Evolutionary conservation across 2,113 vertebrate species (phyloP).

Genomic region (Hydropotes inermis): DNA sequence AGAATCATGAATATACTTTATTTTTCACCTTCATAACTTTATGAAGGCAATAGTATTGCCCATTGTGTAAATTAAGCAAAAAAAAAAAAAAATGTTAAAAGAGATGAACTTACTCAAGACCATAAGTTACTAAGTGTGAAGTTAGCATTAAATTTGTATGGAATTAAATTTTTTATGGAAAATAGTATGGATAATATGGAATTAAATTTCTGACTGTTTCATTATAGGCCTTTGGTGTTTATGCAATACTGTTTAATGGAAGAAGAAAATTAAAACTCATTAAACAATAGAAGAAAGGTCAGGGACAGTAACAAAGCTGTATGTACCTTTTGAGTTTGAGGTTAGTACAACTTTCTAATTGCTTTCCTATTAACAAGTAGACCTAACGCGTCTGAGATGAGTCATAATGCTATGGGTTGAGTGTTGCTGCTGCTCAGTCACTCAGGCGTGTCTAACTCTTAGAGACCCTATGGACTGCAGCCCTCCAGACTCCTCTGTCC

Average conservation of each 20-base stretch:
- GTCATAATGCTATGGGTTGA: not conserved
- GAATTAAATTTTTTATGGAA: not conserved
- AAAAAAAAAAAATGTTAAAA: not conserved
- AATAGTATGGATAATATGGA: not conserved
- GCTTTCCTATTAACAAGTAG: not conserved
- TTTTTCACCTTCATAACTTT: not conserved
- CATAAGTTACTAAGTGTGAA: not conserved
- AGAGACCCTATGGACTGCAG: not conserved
- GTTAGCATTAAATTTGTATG: not conserved
- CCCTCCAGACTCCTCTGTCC: not conserved
- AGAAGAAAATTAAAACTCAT: not conserved
- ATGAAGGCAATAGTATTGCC: not conserved
- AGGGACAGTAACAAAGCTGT: not conserved
- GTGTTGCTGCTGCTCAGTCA: not conserved
- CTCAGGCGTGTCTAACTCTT: not conserved
- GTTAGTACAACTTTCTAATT: not conserved
- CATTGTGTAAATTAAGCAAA: not conserved
- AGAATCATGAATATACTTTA: not conserved
- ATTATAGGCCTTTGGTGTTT: not conserved
- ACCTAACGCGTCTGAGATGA: not conserved
- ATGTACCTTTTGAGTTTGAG: not conserved
- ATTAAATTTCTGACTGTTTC: not conserved
- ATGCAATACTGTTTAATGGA: not conserved
- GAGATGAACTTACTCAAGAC: not conserved
- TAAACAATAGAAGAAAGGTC: not conserved